Evolutionary conservation across 2,113 vertebrate genomes (phyloP).

Genomic region (Lamprotornis superbus): DNA sequence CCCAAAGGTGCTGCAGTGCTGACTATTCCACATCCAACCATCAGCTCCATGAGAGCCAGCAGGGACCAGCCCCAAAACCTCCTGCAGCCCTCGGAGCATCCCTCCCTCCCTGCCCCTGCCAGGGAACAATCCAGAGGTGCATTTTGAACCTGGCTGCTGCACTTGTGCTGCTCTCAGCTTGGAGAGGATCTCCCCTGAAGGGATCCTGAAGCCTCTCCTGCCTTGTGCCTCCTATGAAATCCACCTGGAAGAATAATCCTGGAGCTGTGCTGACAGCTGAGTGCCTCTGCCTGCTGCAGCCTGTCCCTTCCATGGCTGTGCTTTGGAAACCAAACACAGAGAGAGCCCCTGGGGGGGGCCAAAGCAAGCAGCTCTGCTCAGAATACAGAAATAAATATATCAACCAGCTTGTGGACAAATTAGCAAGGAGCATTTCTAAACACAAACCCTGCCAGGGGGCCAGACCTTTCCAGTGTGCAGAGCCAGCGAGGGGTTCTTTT

Average conservation of each 20-base stretch:
- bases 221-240: not conserved
- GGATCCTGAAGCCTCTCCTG: not conserved
- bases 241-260: slow-evolving; percentile 44
- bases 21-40: not conserved
- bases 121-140: not conserved
- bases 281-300: not conserved
- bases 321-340: slow-evolving; percentile 33
- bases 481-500: not conserved
- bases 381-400: not conserved
- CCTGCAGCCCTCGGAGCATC: not conserved
- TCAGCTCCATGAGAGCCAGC: not conserved
- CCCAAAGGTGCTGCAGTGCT: not conserved
- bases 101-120: not conserved
- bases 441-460: not conserved
- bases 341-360: not conserved
- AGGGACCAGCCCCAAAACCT: not conserved
- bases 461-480: not conserved
- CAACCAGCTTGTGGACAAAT: not conserved
- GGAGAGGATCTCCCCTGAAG: not conserved
- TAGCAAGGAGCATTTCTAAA: not conserved
- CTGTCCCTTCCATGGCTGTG: not conserved
- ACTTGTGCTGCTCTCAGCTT: not conserved
- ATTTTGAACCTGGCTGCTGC: not conserved
- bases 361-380: slow-evolving; percentile 19
- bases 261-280: not conserved